Evolutionary conservation across 1,140 invertebrate genomes (phyloP).

Genomic region (Varroa destructor): DNA sequence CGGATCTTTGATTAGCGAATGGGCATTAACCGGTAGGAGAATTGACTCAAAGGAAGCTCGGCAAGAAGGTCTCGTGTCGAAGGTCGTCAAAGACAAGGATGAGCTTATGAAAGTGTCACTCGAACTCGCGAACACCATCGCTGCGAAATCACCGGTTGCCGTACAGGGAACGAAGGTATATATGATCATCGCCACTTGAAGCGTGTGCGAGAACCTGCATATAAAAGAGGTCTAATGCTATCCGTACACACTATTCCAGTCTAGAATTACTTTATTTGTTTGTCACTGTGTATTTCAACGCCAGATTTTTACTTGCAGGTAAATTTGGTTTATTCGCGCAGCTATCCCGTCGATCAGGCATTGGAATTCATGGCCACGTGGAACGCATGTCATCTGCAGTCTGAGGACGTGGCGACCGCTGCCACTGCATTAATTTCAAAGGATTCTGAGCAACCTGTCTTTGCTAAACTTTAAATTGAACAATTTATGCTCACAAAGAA

Average conservation of each 20-base stretch:
- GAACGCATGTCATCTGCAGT: conserved; percentile 74
- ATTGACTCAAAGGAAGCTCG: conserved; percentile 65
- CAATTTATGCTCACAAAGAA: no score
- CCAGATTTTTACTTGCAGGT: not conserved
- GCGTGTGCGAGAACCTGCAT: conserved; percentile 60
- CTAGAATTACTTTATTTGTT: conserved; percentile 23
- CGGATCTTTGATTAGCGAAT: conserved; percentile 68
- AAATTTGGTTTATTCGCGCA: conserved; percentile 34
- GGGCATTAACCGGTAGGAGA: conserved; percentile 72
- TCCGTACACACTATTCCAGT: no score
- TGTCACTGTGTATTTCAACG: conserved; percentile 28
- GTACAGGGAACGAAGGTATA: conserved; percentile 74
- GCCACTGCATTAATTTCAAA: conserved; percentile 59
- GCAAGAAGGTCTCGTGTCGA: conserved; percentile 57
- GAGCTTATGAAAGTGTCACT: conserved; percentile 57
- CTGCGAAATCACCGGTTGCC: conserved; percentile 81
- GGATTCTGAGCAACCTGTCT: conserved; percentile 37
- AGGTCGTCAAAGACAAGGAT: conserved; percentile 56
- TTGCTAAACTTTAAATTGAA: conserved; percentile 35
- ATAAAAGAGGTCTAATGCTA: conserved; percentile 37
- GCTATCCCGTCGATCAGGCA: conserved; percentile 62
- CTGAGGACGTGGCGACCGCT: conserved; percentile 73
- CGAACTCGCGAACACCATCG: conserved; percentile 61
- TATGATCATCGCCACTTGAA: conserved; percentile 43
- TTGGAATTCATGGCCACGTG: conserved; percentile 62